A percentile compares a stretch with the other conserved stretches of the same genome.
phyloP scores from a whole-genome alignment of 2,113 vertebrate genomes.

The Aphyosemion australe region DNA sequence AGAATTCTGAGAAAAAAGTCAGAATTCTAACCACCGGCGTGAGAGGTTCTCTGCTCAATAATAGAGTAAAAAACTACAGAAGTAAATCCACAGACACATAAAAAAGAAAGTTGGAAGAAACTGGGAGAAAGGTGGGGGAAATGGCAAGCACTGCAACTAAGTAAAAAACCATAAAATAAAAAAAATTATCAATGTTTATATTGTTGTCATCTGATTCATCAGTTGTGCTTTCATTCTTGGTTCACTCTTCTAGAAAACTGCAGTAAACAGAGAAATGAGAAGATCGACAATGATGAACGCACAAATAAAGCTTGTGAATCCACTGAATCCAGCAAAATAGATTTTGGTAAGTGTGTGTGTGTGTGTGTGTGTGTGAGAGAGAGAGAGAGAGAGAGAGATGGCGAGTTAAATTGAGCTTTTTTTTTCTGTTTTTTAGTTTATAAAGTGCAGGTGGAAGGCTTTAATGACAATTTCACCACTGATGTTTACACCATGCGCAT shows the following conservation, averaged over 20 bases:
- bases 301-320: background rate
- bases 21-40: too few relatives aligned
- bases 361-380: background rate
- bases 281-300: background rate
- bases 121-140: too few relatives aligned
- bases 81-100: too few relatives aligned
- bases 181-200: too few relatives aligned
- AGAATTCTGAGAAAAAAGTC: too few relatives aligned
- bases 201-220: too few relatives aligned
- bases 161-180: too few relatives aligned
- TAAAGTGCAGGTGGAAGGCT: slow-evolving; percentile 12
- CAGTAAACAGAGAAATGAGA: slow-evolving; percentile 13
- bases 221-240: background rate
- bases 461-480: background rate
- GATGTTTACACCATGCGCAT: slow-evolving; percentile 55
- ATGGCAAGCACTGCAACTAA: too few relatives aligned
- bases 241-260: slow-evolving; percentile 80
- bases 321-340: background rate
- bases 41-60: too few relatives aligned
- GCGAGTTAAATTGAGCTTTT: too few relatives aligned
- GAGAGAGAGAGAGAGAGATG: background rate
- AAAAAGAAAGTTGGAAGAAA: too few relatives aligned
- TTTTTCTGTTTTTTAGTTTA: background rate
- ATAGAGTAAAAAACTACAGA: too few relatives aligned
- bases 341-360: background rate